Base-by-base conservation (phyloP, 2,797 vertebrate genomes). In the Hypotaenidia okinawae region DNA sequence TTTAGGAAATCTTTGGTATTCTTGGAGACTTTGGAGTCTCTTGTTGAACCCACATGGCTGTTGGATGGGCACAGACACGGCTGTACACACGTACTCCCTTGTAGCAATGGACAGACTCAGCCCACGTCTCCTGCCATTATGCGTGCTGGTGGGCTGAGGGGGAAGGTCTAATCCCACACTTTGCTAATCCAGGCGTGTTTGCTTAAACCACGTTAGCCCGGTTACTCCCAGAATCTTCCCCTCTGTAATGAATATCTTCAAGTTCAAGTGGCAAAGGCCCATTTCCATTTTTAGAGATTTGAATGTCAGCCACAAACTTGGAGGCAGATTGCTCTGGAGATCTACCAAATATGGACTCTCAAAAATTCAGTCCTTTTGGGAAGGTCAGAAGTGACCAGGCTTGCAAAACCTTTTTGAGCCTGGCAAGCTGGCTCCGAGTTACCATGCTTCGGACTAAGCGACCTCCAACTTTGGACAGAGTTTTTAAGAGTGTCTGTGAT, bases 311-410 rank as follows among this genome's bases (percentile, higher is more conserved):
- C 77, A 74, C 68, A 87, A 82, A 61, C 35, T 82, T 25, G 19
- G 83, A 72, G 73, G 70, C 23, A 79, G 90, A 93, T 90, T 79
- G 74, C 68, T 67, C 68, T 84, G 84, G 81, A 93, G 81, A 90
- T 87, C 83, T 90, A 95, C 94, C 94, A 94, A 94, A 95, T 95
- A 93, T 13, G 90, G 87, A 59, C 77, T 93, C 70, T 35, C 84
- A 49, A 79, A 92, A 93, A 90, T 80, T 66, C 83, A 74, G 61
- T 62, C 49, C 52, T 87, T 89, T 88, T 30, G 41, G 61, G 84
- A 85, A 93, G 90, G 90, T 84, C 90, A 88, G 70, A 84, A 94
- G 57, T 49, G 52, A 88, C 39, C 32, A 32, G 49, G 86, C 90
- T 64, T 89, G 68, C 64, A 79, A 76, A 88, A 76, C 33, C 54